These are phyloP conservation scores for Drosophila dives DNA, from an alignment of 2,888 invertebrate genomes.

Conservation along the genomic window DNA sequence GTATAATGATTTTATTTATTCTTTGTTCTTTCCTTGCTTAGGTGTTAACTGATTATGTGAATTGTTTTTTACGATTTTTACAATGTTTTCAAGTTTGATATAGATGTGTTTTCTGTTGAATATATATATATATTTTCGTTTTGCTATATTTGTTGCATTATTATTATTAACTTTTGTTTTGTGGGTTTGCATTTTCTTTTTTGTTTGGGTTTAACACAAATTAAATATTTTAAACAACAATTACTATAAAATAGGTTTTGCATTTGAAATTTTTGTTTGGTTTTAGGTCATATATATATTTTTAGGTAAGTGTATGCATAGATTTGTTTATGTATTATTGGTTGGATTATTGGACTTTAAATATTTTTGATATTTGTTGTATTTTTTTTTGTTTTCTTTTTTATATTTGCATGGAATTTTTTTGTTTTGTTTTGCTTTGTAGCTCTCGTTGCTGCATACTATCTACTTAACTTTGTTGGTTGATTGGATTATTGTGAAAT, in stretches of 20 bases:
- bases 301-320: conserved; percentile 63
- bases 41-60: conserved; percentile 44
- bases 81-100: conserved; percentile 48
- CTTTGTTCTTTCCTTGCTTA: conserved; percentile 33
- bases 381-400: conserved; percentile 22
- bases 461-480: conserved; percentile 67
- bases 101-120: conserved; percentile 26
- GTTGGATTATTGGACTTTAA: conserved; percentile 70
- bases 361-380: conserved; percentile 50
- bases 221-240: conserved; percentile 54
- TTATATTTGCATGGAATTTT: conserved; percentile 37
- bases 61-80: conserved; percentile 52
- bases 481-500: conserved; percentile 43
- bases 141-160: conserved; percentile 45
- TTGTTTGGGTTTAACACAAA: conserved; percentile 53
- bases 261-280: conserved; percentile 52
- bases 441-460: conserved; percentile 31
- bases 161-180: conserved; percentile 41
- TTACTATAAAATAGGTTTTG: conserved; percentile 54
- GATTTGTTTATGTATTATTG: conserved; percentile 59
- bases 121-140: conserved; percentile 13
- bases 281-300: conserved; percentile 47
- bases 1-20: conserved; percentile 48
- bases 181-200: conserved; percentile 37
- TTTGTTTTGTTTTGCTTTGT: conserved; percentile 25